Conservation (phyloP, 2,797 vertebrate genomes). For the Poeciliopsis gracilis region DNA sequence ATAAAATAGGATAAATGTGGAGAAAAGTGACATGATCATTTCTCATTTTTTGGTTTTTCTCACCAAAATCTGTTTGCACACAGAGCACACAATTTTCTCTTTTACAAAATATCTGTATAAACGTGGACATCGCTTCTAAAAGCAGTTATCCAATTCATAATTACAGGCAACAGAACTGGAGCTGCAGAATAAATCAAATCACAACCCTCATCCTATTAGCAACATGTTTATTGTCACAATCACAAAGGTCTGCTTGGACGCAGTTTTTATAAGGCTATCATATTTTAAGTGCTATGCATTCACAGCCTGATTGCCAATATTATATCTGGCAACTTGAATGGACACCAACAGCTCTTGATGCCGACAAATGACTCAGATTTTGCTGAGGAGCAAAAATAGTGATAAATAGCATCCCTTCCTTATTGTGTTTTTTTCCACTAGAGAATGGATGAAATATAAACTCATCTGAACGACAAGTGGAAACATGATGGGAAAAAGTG, state of each 20-base stretch:
- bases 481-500: not conserved
- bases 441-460: not conserved
- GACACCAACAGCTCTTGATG: not conserved
- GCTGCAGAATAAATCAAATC: not conserved
- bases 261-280: not conserved
- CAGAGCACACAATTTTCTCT: not conserved
- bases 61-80: not conserved
- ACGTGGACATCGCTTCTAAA: not conserved
- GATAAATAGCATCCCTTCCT: not conserved
- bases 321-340: not conserved
- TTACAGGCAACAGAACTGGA: not conserved
- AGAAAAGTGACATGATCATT: not conserved
- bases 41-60: not conserved
- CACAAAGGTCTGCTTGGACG: not conserved
- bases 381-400: not conserved
- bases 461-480: not conserved
- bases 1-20: not conserved
- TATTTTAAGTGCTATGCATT: not conserved
- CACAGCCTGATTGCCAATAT: not conserved
- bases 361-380: not conserved
- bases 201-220: constrained; percentile 2
- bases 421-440: not conserved
- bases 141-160: not conserved
- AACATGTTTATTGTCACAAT: not conserved
- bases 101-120: not conserved